Percentiles rank a stretch among this genome's conserved stretches.
Conservation (phyloP, 2,888 invertebrate genomes). For the Theristus sp. region DNA sequence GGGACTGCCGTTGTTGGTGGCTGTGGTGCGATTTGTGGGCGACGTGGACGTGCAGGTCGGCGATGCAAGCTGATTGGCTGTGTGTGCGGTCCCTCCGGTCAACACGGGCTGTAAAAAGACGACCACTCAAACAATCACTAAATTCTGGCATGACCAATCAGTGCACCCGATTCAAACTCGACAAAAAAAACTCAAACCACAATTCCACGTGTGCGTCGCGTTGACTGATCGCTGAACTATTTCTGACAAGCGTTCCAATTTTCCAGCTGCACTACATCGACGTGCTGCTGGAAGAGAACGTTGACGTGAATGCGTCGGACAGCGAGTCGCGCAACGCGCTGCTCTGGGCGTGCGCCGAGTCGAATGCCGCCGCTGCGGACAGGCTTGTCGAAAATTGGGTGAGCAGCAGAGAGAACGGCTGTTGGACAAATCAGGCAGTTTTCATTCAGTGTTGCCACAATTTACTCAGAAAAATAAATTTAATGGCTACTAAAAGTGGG, state of each 20-base stretch:
- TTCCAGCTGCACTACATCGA: neutral
- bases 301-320: neutral
- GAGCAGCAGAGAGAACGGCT: no score
- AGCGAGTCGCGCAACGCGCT: neutral
- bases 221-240: neutral
- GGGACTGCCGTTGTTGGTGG: neutral
- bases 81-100: neutral
- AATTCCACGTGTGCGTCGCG: no score
- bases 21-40: neutral
- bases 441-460: no score
- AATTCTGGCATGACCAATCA: no score
- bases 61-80: neutral
- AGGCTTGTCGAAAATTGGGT: neutral
- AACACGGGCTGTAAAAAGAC: no score
- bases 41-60: neutral
- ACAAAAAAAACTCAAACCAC: no score
- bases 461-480: no score
- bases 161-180: no score
- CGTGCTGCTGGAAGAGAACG: neutral
- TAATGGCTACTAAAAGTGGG: no score
- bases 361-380: neutral
- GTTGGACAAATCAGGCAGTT: no score
- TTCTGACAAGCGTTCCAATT: neutral
- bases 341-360: neutral
- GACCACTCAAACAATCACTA: no score